phyloP scores from a whole-genome alignment of 2,888 invertebrate species.

The Stenodera caucasica region DNA sequence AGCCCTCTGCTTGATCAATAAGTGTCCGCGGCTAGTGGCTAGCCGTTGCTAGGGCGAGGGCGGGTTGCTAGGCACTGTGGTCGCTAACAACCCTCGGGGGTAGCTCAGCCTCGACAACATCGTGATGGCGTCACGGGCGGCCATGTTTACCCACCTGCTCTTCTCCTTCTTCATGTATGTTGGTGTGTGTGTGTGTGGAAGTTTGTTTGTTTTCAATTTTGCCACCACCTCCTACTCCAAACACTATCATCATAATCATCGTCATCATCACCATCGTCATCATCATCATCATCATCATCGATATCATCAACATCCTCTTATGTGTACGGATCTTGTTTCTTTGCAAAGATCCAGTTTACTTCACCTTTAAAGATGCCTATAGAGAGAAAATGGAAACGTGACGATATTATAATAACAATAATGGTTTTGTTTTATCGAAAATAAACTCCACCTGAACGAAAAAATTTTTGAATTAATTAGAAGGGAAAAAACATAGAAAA shows the following conservation, averaged over 20 bases:
- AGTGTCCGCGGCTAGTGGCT: slow-evolving; percentile 60
- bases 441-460: too few species aligned
- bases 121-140: slow-evolving; percentile 56
- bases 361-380: neutral
- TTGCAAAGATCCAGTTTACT: neutral
- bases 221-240: neutral
- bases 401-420: slow-evolving; percentile 19
- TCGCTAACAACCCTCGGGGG: slow-evolving; percentile 59
- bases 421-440: neutral
- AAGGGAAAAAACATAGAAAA: too few species aligned
- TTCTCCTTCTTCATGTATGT: slow-evolving; percentile 28
- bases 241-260: neutral
- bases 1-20: slow-evolving; percentile 55
- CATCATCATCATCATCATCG: neutral
- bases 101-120: slow-evolving; percentile 46
- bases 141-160: slow-evolving; percentile 57
- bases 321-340: slow-evolving; percentile 13
- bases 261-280: neutral
- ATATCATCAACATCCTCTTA: slow-evolving; percentile 22
- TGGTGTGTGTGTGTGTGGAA: slow-evolving; percentile 25
- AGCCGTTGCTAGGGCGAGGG: slow-evolving; percentile 59
- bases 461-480: too few species aligned
- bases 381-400: slow-evolving; percentile 17
- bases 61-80: slow-evolving; percentile 59
- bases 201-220: slow-evolving; percentile 35